Evolutionary conservation across 2,113 vertebrate genomes (phyloP).

Genomic region (Scatophagus argus): DNA sequence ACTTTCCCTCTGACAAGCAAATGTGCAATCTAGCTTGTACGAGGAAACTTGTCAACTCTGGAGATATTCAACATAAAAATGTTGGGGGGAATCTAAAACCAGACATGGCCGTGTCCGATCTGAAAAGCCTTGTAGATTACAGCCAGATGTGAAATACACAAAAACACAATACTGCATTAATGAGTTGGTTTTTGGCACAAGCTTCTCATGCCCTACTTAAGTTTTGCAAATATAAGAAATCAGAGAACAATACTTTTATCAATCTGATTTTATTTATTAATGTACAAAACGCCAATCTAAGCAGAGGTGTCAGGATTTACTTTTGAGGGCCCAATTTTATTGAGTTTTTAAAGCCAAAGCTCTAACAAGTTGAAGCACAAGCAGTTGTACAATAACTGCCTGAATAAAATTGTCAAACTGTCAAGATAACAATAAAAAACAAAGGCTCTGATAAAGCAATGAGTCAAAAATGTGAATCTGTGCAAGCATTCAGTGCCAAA

Average conservation of each 20-base stretch:
- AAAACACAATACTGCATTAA: no score
- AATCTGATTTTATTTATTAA: not conserved
- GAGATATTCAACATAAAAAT: conserved; percentile 17
- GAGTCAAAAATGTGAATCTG: not conserved
- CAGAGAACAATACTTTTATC: not conserved
- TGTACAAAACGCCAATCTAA: not conserved
- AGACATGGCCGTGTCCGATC: no score
- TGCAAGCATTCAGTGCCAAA: not conserved
- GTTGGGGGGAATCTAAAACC: not conserved
- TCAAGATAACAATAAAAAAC: not conserved
- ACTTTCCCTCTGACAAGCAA: not conserved
- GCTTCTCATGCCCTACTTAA: no score
- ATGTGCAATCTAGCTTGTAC: not conserved
- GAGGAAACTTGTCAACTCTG: conserved; percentile 29
- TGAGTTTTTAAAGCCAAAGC: not conserved
- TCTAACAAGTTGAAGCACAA: not conserved
- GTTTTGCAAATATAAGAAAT: no score
- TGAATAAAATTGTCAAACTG: not conserved
- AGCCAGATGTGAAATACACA: no score
- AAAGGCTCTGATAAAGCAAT: not conserved
- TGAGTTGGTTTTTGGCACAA: no score
- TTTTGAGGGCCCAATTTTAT: no score
- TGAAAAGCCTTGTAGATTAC: no score
- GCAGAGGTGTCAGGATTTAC: no score
- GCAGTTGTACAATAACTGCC: not conserved